Conservation (phyloP, 2,888 invertebrate species). For the Acronicta alni region DNA sequence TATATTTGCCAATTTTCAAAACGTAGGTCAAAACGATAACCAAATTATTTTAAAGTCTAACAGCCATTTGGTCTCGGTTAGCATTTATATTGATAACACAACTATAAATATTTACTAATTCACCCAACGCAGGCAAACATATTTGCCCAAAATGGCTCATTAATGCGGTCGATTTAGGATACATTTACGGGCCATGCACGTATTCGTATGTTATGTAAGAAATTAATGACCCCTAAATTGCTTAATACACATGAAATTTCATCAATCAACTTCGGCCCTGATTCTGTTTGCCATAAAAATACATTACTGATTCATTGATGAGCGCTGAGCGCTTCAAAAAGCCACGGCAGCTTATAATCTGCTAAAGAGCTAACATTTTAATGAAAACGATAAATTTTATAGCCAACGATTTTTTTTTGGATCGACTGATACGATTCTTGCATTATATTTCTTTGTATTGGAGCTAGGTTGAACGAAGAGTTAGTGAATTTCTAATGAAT, state of each 20-base stretch:
- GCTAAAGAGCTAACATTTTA: conserved; percentile 78
- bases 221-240: conserved; percentile 38
- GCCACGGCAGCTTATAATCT: conserved; percentile 80
- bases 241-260: conserved; percentile 35
- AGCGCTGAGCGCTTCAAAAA: conserved; percentile 81
- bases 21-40: background rate
- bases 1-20: background rate
- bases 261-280: conserved; percentile 56
- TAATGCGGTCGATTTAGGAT: conserved; percentile 13
- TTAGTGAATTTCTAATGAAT: too few relatives aligned
- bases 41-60: background rate
- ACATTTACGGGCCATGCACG: conserved; percentile 32
- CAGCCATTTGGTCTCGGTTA: background rate
- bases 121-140: background rate
- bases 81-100: background rate
- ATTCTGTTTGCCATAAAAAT: conserved; percentile 54
- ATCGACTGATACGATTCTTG: too few relatives aligned
- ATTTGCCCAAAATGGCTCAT: conserved; percentile 2
- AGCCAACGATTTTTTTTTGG: conserved; percentile 51
- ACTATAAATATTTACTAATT: conserved; percentile 1
- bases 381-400: conserved; percentile 60
- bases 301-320: conserved; percentile 73
- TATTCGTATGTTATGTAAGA: conserved; percentile 24
- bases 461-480: too few relatives aligned
- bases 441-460: too few relatives aligned